phyloP scores from a whole-genome alignment of 2,888 invertebrate genomes.

The Diarsia dahlii region DNA sequence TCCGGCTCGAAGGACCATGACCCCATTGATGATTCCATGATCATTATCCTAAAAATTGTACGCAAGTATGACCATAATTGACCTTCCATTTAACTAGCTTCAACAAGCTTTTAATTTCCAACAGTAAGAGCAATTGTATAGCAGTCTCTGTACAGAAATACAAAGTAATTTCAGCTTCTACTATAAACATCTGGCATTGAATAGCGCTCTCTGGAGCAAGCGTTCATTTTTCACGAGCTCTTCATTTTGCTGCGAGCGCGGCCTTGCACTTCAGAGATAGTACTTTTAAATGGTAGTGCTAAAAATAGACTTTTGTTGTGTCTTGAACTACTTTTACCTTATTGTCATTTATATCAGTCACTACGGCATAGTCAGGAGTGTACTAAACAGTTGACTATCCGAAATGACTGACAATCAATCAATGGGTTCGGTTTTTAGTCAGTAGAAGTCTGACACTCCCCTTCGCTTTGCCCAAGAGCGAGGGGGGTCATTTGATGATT shows the following conservation, averaged over 20 bases:
- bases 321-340: background rate
- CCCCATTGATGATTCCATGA: background rate
- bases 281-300: constrained; percentile 40
- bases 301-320: constrained; percentile 25
- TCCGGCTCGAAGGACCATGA: constrained; percentile 9
- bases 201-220: constrained; percentile 23
- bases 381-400: background rate
- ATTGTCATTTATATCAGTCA: background rate
- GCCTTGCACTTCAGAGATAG: constrained; percentile 44
- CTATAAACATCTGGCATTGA: constrained; percentile 39
- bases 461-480: too few species aligned
- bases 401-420: background rate
- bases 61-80: background rate
- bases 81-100: background rate
- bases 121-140: background rate
- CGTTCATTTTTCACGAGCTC: constrained; percentile 45
- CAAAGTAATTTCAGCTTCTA: constrained; percentile 23
- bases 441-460: too few species aligned
- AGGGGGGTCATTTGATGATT: too few species aligned
- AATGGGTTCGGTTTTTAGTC: background rate
- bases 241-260: constrained; percentile 34
- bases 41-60: background rate
- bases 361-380: background rate
- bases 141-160: background rate
- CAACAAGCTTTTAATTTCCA: background rate